Base-by-base conservation (phyloP, 2,113 vertebrate genomes). In the Dipodomys stephensi region DNA sequence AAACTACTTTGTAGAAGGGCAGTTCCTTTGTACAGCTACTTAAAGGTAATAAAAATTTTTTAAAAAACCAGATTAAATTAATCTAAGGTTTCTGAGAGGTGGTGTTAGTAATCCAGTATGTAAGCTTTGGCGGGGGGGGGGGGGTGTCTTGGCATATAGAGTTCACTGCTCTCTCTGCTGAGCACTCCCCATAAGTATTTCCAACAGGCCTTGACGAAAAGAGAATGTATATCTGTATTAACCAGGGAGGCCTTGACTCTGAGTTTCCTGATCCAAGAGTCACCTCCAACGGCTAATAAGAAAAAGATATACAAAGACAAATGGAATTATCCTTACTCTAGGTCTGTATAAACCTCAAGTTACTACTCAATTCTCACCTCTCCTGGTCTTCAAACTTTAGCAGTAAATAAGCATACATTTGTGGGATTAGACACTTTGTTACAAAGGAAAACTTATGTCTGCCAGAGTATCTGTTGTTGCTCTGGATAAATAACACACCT, bases 371-470 rank as follows among this genome's bases (percentile, higher is more conserved):
- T 10, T 78, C 49, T 94, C 1, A 9, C 10, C 22, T 72, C 4
- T 53, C 53, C 1, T 27, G 32, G 6, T 22, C 83, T 92, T 72
- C 27, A 91, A 74, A 72, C 7, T 32, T 32, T 32, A 89, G 8
- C 69, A 90, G 73, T 35, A 91, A 91, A 74, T 2, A 79, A 32
- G 32, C 7, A 39, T 8, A n/a, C n/a, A n/a, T n/a, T n/a, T n/a
- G 35, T 73, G 28, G 79, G 78, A 88, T 76, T 83, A 53, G 49
- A 13, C 72, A 86, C 86, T 86, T 65, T 12, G 44, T 22, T 87
- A 88, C 89, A 94, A 22, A 84, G 71, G 76, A 95, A 88, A 85
- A 88, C 53, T 22, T 67, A 65, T 18, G 28, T 68, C 23, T 57
- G 57, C 11, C 85, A 72, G n/a, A 64, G 2, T 68, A 62, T 22